Conservation (phyloP, 2,888 invertebrate species). For the Cetonia aurata region DNA sequence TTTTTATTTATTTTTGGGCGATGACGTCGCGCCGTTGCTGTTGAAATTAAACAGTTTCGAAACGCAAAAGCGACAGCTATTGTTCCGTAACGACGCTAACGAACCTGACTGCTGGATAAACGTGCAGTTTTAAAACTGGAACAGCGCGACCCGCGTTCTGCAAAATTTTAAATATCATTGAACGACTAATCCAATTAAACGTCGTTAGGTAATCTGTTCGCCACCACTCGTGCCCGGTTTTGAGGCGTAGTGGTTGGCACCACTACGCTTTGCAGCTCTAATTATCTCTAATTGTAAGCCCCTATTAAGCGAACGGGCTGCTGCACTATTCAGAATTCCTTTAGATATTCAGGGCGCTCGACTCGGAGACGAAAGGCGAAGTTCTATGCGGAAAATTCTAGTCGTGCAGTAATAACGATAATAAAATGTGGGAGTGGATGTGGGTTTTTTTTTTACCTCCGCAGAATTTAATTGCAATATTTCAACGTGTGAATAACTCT, state of each 20-base stretch:
- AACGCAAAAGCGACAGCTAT: conserved; percentile 17
- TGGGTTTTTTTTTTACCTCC: background rate
- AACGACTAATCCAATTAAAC: conserved; percentile 60
- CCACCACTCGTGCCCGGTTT: conserved; percentile 57
- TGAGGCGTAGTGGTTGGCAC: conserved; percentile 52
- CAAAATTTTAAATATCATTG: conserved; percentile 47
- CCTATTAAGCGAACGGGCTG: conserved; percentile 49
- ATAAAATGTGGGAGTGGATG: conserved; percentile 9
- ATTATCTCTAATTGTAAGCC: conserved; percentile 65
- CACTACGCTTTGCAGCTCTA: conserved; percentile 59
- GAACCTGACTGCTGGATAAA: conserved; percentile 5
- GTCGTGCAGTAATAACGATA: conserved; percentile 25
- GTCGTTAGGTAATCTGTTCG: conserved; percentile 63
- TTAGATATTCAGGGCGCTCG: conserved; percentile 37
- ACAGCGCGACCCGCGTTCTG: conserved; percentile 31
- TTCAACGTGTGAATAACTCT: conserved; percentile 9
- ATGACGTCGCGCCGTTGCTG: background rate
- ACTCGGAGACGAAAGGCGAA: conserved; percentile 2
- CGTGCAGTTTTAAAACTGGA: conserved; percentile 36
- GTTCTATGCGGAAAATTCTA: conserved; percentile 31
- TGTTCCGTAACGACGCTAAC: conserved; percentile 22
- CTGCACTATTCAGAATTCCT: conserved; percentile 49
- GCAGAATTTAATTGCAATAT: conserved; percentile 10
- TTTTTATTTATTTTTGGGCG: conserved; percentile 6
- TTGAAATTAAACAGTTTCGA: conserved; percentile 14